These are phyloP conservation scores for Hipposideros larvatus DNA, from an alignment of 2,797 vertebrate genomes.

Conservation along the genomic window DNA sequence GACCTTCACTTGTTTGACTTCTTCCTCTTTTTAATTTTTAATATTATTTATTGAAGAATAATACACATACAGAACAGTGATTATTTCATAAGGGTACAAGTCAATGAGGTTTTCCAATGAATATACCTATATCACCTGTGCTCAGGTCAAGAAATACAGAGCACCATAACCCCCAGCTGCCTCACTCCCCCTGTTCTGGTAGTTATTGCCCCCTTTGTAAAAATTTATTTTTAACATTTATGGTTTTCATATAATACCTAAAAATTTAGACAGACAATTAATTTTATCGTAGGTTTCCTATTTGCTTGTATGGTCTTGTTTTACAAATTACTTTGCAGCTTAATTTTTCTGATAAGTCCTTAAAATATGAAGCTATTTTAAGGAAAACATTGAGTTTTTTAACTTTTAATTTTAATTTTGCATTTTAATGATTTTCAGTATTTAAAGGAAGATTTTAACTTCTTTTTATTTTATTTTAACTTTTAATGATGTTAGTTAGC, in stretches of 20 bases:
- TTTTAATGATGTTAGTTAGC: constrained; percentile 5
- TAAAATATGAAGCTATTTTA: constrained; percentile 39
- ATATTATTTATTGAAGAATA: constrained; percentile 30
- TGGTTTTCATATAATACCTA: constrained; percentile 37
- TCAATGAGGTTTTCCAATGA: neutral
- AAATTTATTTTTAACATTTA: constrained; percentile 39
- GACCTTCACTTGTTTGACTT: neutral
- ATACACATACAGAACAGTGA: neutral
- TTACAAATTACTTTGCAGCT: constrained; percentile 37
- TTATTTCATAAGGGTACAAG: constrained; percentile 2
- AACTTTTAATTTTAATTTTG: constrained; percentile 1
- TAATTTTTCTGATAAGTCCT: constrained; percentile 46
- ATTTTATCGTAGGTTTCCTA: neutral
- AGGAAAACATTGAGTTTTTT: neutral
- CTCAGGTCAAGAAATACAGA: constrained; percentile 46
- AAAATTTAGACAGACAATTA: constrained; percentile 14
- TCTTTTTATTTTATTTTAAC: neutral
- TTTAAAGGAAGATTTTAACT: constrained; percentile 36
- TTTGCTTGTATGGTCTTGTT: neutral
- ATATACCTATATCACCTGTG: neutral
- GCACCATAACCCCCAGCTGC: neutral
- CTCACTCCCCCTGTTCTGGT: neutral
- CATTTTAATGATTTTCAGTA: constrained; percentile 15
- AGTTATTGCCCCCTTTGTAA: neutral
- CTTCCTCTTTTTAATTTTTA: constrained; percentile 37